A percentile compares a stretch with the other conserved stretches of the same genome.
phyloP scores from a whole-genome alignment of 2,888 invertebrate species.

The Nymphalis urticae region DNA sequence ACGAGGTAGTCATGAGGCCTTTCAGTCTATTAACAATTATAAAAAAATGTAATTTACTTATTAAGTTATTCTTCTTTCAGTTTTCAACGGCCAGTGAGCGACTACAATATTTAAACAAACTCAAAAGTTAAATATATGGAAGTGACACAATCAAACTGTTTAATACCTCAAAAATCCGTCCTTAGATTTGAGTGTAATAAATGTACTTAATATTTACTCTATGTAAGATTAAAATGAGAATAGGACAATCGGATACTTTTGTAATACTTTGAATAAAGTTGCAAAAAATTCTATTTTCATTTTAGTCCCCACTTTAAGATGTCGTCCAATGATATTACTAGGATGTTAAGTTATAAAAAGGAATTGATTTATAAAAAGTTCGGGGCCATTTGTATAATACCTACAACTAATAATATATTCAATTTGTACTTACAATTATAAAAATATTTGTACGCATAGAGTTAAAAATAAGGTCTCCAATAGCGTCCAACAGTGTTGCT shows the following conservation, averaged over 20 bases:
- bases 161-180: conserved; percentile 29
- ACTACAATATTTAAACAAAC: conserved; percentile 29
- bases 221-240: conserved; percentile 71
- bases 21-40: no score
- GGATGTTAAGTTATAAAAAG: not conserved
- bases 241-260: conserved; percentile 60
- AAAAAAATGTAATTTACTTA: not conserved
- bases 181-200: conserved; percentile 28
- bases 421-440: not conserved
- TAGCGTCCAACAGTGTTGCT: not conserved
- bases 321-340: conserved; percentile 9
- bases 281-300: conserved; percentile 73
- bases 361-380: conserved; percentile 1
- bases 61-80: conserved; percentile 36
- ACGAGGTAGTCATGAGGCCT: no score
- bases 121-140: conserved; percentile 16
- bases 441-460: not conserved
- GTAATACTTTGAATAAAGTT: conserved; percentile 19
- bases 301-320: conserved; percentile 57
- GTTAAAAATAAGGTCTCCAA: not conserved
- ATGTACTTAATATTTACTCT: conserved; percentile 23
- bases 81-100: conserved; percentile 56
- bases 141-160: conserved; percentile 1
- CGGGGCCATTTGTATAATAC: not conserved
- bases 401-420: not conserved